Evolutionary conservation across 2,888 invertebrate genomes (phyloP).

Genomic region (Helleia helle): DNA sequence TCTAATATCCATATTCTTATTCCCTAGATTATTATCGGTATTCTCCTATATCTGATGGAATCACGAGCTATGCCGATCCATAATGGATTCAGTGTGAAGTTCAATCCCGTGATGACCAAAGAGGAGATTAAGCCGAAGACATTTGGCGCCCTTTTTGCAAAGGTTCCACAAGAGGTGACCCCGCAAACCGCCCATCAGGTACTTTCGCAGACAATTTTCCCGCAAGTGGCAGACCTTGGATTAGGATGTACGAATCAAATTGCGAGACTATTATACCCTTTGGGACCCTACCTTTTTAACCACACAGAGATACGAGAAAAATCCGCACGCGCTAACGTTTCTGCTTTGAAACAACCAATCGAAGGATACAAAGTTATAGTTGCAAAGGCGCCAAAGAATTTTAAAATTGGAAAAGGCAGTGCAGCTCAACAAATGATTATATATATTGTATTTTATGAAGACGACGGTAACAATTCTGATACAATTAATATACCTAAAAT

Average conservation of each 20-base stretch:
- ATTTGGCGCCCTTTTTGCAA: conserved; percentile 26
- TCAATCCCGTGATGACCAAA: conserved; percentile 33
- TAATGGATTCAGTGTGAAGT: conserved; percentile 40
- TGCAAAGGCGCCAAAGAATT: conserved; percentile 44
- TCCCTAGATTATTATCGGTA: background rate
- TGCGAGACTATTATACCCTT: conserved; percentile 33
- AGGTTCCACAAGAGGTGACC: conserved; percentile 34
- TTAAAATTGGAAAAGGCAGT: conserved; percentile 29
- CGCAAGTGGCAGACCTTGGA: conserved; percentile 25
- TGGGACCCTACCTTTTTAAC: conserved; percentile 14
- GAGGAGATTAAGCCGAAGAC: conserved; percentile 30
- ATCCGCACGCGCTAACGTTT: conserved; percentile 36
- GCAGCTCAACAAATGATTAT: conserved; percentile 34
- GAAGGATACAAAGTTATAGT: conserved; percentile 49
- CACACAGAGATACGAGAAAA: conserved; percentile 15
- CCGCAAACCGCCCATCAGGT: conserved; percentile 19
- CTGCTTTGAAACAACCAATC: conserved; percentile 37
- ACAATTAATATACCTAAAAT: conserved; percentile 38
- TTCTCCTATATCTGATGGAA: conserved; percentile 3
- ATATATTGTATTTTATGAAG: conserved; percentile 47
- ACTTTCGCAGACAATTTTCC: conserved; percentile 26
- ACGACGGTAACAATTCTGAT: conserved; percentile 23
- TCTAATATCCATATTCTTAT: background rate
- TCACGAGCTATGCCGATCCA: conserved; percentile 31
- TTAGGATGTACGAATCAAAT: conserved; percentile 39